These are phyloP conservation scores for Scalopus aquaticus DNA, from an alignment of 2,113 vertebrate species.

Conservation along the genomic window DNA sequence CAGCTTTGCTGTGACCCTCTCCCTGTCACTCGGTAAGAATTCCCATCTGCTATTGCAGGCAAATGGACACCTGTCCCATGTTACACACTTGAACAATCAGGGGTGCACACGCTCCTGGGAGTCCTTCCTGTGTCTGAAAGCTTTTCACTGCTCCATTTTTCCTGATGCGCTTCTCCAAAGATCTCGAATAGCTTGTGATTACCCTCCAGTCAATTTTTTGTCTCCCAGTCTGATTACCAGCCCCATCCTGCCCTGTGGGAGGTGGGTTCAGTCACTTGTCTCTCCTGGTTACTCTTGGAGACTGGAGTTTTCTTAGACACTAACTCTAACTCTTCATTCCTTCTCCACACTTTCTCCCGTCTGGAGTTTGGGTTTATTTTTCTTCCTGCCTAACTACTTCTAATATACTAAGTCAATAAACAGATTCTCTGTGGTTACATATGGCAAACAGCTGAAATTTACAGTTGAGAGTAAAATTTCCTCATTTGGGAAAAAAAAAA, in stretches of 20 bases:
- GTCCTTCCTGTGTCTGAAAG: fast-evolving
- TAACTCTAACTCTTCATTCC: conserved; percentile 13
- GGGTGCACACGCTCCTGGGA: fast-evolving
- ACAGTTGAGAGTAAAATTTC: conserved; percentile 78
- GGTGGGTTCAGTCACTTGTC: background rate
- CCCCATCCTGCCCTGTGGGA: background rate
- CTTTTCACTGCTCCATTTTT: background rate
- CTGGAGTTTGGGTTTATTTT: conserved; percentile 78
- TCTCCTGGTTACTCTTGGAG: background rate
- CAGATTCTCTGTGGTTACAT: conserved; percentile 82
- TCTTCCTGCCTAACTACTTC: conserved; percentile 80
- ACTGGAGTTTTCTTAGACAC: background rate
- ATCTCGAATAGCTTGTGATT: background rate
- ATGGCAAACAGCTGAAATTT: conserved; percentile 83
- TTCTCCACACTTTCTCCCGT: conserved; percentile 63
- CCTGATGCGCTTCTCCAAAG: background rate
- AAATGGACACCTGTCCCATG: background rate
- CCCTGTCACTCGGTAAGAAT: background rate
- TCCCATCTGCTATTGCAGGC: background rate
- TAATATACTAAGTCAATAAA: conserved; percentile 83
- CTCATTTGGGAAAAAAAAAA: conserved; percentile 65
- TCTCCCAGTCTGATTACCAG: background rate
- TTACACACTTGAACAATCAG: background rate
- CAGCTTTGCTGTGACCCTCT: background rate
- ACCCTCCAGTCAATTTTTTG: background rate